Percentiles rank a stretch among this genome's conserved stretches.
phyloP scores from a whole-genome alignment of 2,888 invertebrate species.

The Ligdia adustata region DNA sequence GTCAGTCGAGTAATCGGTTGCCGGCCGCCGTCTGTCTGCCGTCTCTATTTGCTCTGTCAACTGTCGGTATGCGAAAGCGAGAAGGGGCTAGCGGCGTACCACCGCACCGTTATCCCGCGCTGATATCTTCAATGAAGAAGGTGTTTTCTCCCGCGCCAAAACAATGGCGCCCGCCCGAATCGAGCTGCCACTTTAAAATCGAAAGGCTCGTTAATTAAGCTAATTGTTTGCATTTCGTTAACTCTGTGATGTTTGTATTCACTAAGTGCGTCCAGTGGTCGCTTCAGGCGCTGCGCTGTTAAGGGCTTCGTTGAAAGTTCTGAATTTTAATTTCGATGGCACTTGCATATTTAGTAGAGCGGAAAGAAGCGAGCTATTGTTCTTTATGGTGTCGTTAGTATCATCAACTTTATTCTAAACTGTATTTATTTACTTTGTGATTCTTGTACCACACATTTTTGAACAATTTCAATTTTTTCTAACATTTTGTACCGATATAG shows the following conservation, averaged over 20 bases:
- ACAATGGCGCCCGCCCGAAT: constrained; percentile 72
- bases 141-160: constrained; percentile 82
- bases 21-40: constrained; percentile 62
- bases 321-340: constrained; percentile 21
- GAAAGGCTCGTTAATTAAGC: constrained; percentile 68
- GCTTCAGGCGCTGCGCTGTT: constrained; percentile 36
- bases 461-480: no score
- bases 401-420: constrained; percentile 2
- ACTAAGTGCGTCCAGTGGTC: constrained; percentile 38
- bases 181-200: constrained; percentile 71
- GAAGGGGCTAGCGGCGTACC: constrained; percentile 62
- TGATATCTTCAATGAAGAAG: constrained; percentile 84
- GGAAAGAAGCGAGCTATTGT: constrained; percentile 22
- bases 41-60: constrained; percentile 48
- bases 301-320: constrained; percentile 26
- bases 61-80: constrained; percentile 38
- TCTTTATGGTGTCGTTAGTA: constrained; percentile 7
- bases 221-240: constrained; percentile 57
- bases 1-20: constrained; percentile 83
- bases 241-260: constrained; percentile 43
- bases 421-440: neutral
- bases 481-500: no score
- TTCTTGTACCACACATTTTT: no score
- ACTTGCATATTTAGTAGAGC: constrained; percentile 29
- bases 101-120: constrained; percentile 79